Base-by-base conservation (phyloP, 2,888 invertebrate species). In the Pammene aurita region DNA sequence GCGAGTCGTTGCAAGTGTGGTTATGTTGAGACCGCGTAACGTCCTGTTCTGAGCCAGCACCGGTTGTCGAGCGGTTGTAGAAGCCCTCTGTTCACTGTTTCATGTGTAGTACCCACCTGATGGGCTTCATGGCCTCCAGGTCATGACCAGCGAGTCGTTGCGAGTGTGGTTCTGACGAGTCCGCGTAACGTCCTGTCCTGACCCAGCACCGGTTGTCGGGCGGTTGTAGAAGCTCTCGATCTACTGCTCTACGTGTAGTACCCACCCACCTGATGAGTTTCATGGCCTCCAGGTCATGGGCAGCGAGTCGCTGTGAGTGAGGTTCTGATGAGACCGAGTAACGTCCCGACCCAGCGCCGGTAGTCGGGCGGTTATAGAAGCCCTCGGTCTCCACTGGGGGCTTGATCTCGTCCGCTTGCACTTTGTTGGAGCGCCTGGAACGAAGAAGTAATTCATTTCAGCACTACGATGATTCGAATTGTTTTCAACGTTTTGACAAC, bases 351-450 rank as follows among this genome's bases (percentile, higher is more conserved):
- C 50, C 88, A 7, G 76, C 73, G 26, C 83, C 84, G 2, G 78
- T 78, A 4, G 86, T 84, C 7, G 58, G 58, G n/a, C 84, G 80
- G 82, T 88, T 89, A 84, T 90, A 90, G 81, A 90, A 91, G 5
- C 89, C 90, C 16, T 79, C 80, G 0, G 89, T 87, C 61, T 87
- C 83, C 1, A 75, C 70, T 0, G 90, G 82, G 72, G 82, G 77
- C 54, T 76, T 72, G 77, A 88, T 74, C 55, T 88, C 88, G 67
- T 89, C 87, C 0, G 81, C 74, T 16, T 84, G 84, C 9, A 76
- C 73, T 6, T 72, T 75, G 38, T 70, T 72, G 5, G 71, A 46
- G 0, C 69, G 58, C 7, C 69, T 69, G 69, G 14, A 67, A 63
- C 18, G 13, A 16, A 11, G 9, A 10, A 50, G 48, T 7, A 14